phyloP scores from a whole-genome alignment of 2,797 vertebrate species.

The Rhinogobio ventralis region DNA sequence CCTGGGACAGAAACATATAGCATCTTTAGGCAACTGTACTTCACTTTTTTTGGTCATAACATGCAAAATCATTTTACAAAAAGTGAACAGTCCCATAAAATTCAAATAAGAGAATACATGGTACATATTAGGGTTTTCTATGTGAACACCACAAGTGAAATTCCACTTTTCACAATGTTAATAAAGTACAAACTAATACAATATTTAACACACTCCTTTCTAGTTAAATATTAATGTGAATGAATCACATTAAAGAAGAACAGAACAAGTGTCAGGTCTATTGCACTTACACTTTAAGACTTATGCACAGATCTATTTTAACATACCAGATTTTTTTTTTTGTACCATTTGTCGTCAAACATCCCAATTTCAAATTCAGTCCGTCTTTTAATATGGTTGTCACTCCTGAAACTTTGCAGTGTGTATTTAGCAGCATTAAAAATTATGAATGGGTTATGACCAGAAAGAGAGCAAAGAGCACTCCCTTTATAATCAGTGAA shows the following conservation, averaged over 20 bases:
- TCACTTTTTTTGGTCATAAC: not conserved
- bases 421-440: too few relatives aligned
- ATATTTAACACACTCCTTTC: not conserved
- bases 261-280: not conserved
- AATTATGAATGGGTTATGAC: too few relatives aligned
- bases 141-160: not conserved
- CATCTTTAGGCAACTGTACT: not conserved
- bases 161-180: not conserved
- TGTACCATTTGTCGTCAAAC: too few relatives aligned
- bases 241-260: not conserved
- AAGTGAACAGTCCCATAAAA: not conserved
- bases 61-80: not conserved
- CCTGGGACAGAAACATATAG: slow-evolving; percentile 63
- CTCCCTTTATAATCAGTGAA: not conserved
- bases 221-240: not conserved
- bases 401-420: not conserved
- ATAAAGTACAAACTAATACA: not conserved
- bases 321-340: too few relatives aligned
- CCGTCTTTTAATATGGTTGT: too few relatives aligned
- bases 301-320: too few relatives aligned
- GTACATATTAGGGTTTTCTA: not conserved
- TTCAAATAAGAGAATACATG: not conserved
- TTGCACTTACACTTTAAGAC: too few relatives aligned
- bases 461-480: not conserved
- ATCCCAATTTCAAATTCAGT: not conserved